A percentile compares a stretch with the other conserved stretches of the same genome.
Conservation (phyloP, 2,797 vertebrate species). For the Dicrostonyx torquatus region DNA sequence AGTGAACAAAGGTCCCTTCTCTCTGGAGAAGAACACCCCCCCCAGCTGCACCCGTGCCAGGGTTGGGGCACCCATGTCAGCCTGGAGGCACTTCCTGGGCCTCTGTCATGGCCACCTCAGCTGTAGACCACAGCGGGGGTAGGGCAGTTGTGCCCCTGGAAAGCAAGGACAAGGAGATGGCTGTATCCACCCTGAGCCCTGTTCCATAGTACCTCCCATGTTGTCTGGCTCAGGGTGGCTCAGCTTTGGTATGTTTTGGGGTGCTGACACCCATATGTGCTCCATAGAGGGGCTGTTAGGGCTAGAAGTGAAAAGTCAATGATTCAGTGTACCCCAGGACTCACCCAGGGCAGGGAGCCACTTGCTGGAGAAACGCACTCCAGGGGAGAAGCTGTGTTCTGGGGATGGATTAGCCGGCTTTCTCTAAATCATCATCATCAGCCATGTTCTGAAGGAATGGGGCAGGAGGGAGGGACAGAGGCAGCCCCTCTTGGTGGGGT, state of each 20-base stretch:
- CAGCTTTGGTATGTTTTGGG: background rate
- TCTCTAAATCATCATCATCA: background rate
- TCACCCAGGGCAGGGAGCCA: background rate
- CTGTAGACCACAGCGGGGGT: fast-evolving
- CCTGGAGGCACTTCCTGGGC: background rate
- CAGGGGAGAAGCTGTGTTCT: background rate
- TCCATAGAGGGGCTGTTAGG: background rate
- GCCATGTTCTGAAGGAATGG: background rate
- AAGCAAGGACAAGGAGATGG: background rate
- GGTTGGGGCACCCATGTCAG: background rate
- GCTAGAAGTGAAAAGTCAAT: background rate
- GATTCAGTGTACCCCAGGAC: background rate
- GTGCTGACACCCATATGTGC: background rate
- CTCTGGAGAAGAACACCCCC: background rate
- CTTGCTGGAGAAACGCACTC: background rate
- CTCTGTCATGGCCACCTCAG: background rate
- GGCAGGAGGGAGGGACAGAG: background rate
- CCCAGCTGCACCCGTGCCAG: fast-evolving
- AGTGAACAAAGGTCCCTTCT: background rate
- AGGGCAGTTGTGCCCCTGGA: background rate
- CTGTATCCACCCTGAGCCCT: background rate
- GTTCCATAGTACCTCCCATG: background rate
- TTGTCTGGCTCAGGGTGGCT: background rate
- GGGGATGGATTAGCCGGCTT: background rate
- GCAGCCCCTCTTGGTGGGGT: background rate